Percentiles rank a stretch among this genome's conserved stretches.
phyloP scores from a whole-genome alignment of 1,140 invertebrate genomes.

The Wasmannia auropunctata region DNA sequence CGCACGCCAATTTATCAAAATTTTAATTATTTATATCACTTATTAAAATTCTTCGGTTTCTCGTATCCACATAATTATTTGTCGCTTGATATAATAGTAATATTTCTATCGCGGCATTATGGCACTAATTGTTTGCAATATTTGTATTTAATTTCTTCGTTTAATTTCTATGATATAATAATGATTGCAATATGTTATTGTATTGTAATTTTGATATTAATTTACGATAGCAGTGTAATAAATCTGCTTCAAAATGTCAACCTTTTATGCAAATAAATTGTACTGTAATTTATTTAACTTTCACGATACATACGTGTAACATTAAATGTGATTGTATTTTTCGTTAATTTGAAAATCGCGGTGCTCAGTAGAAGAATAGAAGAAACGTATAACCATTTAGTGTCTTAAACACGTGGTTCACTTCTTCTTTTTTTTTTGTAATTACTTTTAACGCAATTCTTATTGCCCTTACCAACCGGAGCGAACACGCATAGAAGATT shows the following conservation, averaged over 20 bases:
- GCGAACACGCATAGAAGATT: neutral
- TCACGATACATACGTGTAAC: neutral
- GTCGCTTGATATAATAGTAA: neutral
- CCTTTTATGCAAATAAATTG: conserved; percentile 3
- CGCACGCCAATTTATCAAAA: too few relatives aligned
- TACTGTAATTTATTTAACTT: neutral
- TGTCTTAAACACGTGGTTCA: too few relatives aligned
- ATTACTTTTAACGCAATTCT: neutral
- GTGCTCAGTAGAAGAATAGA: neutral
- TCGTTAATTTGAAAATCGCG: neutral
- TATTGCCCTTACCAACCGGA: neutral
- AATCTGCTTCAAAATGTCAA: conserved; percentile 26
- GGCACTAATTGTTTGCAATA: conserved; percentile 8
- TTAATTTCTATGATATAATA: conserved; percentile 1
- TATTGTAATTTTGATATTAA: conserved; percentile 7
- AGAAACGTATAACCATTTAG: neutral
- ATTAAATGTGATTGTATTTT: neutral
- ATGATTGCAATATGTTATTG: neutral
- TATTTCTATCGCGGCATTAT: neutral
- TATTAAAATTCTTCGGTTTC: neutral
- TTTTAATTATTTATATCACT: neutral
- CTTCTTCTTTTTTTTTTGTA: neutral
- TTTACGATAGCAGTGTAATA: neutral
- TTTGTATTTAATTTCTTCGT: conserved; percentile 26
- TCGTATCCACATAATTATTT: conserved; percentile 14